Conservation (phyloP, 1,140 invertebrate species). For the Cephus cinctus region DNA sequence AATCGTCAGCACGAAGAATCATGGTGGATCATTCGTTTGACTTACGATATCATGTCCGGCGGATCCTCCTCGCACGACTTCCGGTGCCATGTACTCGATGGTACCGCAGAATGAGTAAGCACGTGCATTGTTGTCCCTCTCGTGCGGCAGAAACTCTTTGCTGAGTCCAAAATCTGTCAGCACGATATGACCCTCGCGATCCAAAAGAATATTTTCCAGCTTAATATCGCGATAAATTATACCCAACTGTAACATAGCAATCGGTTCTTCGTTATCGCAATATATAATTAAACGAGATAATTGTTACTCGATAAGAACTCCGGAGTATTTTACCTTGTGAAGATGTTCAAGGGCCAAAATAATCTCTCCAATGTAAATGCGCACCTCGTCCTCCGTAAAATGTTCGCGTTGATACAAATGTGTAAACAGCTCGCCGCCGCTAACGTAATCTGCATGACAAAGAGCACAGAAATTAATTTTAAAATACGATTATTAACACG, state of each 20-base stretch:
- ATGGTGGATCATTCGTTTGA: too few species aligned
- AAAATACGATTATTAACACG: background rate
- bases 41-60: conserved; percentile 88
- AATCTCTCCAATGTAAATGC: conserved; percentile 90
- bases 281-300: too few species aligned
- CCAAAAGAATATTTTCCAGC: conserved; percentile 88
- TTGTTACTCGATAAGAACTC: too few species aligned
- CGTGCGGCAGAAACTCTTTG: conserved; percentile 78
- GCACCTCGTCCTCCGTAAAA: conserved; percentile 81
- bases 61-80: conserved; percentile 80
- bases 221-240: conserved; percentile 97
- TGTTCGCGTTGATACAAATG: conserved; percentile 86
- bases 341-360: conserved; percentile 88
- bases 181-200: conserved; percentile 85
- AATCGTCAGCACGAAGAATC: too few species aligned
- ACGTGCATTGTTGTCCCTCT: conserved; percentile 59
- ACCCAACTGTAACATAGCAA: conserved; percentile 72
- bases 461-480: conserved; percentile 21
- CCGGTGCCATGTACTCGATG: conserved; percentile 95
- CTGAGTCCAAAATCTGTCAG: conserved; percentile 90
- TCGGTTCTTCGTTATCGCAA: too few species aligned
- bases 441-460: conserved; percentile 90
- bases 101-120: conserved; percentile 98
- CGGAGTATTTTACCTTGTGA: conserved; percentile 87
- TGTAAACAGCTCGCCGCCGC: conserved; percentile 90